Evolutionary conservation across 2,113 vertebrate genomes (phyloP), one percentile per base, ranked within the genome.

Genomic region (Sprattus sprattus): DNA sequence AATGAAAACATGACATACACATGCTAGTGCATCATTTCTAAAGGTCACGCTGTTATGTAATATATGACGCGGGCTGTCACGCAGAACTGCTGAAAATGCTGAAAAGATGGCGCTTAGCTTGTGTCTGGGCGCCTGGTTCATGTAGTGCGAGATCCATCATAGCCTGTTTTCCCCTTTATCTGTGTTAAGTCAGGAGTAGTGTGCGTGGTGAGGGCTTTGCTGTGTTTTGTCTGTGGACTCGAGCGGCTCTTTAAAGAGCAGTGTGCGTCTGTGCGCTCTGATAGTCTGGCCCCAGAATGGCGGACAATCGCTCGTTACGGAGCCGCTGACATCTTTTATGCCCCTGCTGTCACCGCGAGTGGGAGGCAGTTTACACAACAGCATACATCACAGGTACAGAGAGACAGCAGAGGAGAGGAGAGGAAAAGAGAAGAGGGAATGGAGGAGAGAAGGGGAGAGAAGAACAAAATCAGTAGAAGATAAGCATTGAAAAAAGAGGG

Each of bases 281-380:
- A 25, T 71, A 71, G 64, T 1, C 25, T 64, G 57, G 57, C 57
- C 20, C 22, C n/a, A 0, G 64, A 6, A 11, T 32, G 64, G 8
- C 2, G 64, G 25, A 25, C n/a, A 9, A 32, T 9, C 64, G 7
- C 32, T 71, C 64, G 32, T 71, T 25, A 71, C 64, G 7, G n/a
- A 71, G 64, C 7, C 25, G 28, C 64, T 71, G 64, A 71, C 64
- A 25, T 13, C 64, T 64, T 39, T 22, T n/a, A 64, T 2, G n/a
- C 64, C 64, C 11, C 25, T 28, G 64, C 64, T 71, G n/a, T 32
- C 52, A 18, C 64, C 7, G 11, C 9, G 64, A 28, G 64, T 71
- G 64, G 64, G 64, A 71, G 64, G 64, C 64, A 71, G 64, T 71
- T 71, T 71, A 71, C 64, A 71, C 64, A 71, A 28, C 25, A 28